Evolutionary conservation across 1,140 invertebrate species (phyloP), one percentile per base, ranked within the genome.

Genomic region (Drosophila pseudoananassae): DNA sequence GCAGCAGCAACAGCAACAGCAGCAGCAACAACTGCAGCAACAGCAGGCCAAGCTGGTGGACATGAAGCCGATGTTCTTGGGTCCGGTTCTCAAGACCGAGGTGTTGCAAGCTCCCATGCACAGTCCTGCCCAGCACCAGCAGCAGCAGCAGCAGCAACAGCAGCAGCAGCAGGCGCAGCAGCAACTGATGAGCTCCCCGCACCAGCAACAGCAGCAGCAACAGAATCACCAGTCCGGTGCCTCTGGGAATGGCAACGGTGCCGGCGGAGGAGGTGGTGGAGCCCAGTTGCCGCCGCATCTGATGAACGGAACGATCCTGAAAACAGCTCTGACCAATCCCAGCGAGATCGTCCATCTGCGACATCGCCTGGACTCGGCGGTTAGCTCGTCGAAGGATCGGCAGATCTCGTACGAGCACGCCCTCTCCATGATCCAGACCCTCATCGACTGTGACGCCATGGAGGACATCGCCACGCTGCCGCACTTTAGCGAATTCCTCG

Each of bases 401-500:
- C 94, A 96, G 64, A 94, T 97, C 90, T 95, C 96, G 64, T 94
- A 97, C 78, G 97, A 97, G 68, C 94, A 96, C 56, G 95, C 96
- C 53, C 85, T 96, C 69, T 94, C 95, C 73, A 97, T 98, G 96
- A 98, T 98, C 79, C 95, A 96, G 92, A 96, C 96, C 52, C 93
- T 98, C 49, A 97, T 98, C 91, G 97, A 98, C 92, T 98, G 97
- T 92, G 97, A 98, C 92, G 97, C 98, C 88, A 98, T 98, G 94
- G 97, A 98, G 93, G 97, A 98, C 90, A 98, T 98, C 74, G 97
- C 97, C 12, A 98, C 97, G 59, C 94, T 95, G 52, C 94, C 97
- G 93, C 97, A 98, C 91, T 94, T 98, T 92, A 96, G 97, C 74
- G 97, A 98, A 90, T 94, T 98, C 77, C 93, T 98, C 69, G 97